A percentile compares a stretch with the other conserved stretches of the same genome.
Evolutionary conservation across 2,113 vertebrate species (phyloP).

Genomic region (Eubucco bourcierii): DNA sequence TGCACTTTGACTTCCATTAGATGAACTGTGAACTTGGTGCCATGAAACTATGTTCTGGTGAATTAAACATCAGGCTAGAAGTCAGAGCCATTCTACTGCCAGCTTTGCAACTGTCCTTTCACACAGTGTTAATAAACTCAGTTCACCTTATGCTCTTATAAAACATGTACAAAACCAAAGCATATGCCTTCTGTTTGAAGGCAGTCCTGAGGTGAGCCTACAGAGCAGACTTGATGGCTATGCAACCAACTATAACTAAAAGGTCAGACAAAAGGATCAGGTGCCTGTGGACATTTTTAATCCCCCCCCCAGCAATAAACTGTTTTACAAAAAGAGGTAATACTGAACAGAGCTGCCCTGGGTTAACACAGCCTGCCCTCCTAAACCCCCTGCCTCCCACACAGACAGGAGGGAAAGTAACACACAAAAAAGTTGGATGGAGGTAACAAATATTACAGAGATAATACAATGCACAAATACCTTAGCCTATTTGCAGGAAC

Average conservation of each 20-base stretch:
- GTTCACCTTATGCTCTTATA: background rate
- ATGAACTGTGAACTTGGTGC: background rate
- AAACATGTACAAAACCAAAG: background rate
- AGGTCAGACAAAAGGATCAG: background rate
- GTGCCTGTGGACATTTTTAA: background rate
- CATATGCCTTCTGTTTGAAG: background rate
- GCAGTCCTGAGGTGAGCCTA: background rate
- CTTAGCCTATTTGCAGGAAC: no score
- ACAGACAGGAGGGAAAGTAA: no score
- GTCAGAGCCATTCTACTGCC: background rate
- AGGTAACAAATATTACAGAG: no score
- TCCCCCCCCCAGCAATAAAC: background rate
- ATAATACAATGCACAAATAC: no score
- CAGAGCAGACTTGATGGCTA: background rate
- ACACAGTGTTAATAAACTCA: background rate
- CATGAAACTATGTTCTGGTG: background rate
- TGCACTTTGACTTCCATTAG: background rate
- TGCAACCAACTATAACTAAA: background rate
- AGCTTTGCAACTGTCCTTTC: background rate
- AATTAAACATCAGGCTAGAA: background rate
- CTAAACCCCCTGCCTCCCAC: no score
- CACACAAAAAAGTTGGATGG: no score
- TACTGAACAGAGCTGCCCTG: background rate
- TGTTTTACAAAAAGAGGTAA: background rate
- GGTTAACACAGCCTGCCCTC: no score